Base-by-base conservation (phyloP, 2,113 vertebrate species). In the Tupaia tana region DNA sequence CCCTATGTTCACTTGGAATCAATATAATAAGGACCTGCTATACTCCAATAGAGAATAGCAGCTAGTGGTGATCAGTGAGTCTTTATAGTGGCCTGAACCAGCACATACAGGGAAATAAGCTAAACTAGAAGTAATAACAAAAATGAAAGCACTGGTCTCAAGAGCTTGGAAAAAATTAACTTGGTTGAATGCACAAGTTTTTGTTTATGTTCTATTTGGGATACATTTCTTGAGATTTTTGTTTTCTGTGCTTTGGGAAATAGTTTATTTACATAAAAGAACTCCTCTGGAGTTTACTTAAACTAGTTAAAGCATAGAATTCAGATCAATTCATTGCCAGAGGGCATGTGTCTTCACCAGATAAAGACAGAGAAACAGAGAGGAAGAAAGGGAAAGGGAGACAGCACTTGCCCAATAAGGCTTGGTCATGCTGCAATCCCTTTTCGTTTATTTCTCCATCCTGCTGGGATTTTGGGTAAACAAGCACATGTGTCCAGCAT, bases 201-300 rank as follows among this genome's bases (percentile, higher is more conserved):
- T 87, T 75, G 19, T 67, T 83, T 59, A 58, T 75, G 27, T 71
- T 87, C 34, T 59, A 61, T 77, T 96, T 87, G 80, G 19, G 61
- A 83, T 70, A 91, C 13, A 77, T 89, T 90, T 93, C 29, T 94
- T 92, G 31, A 86, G 9, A 74, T 90, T 91, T 91, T 66, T 84
- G 6, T 92, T 75, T 13, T 92, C 64, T 91, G 93, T 70, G 24
- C 25, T 82, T 75, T 59, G 29, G n/a, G 4, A 89, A 93, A 89
- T 93, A 61, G 2, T 89, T 78, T 91, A 63, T 10, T 58, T 91
- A 58, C 34, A 29, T 91, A 89, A 88, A 86, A 9, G 27, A 95
- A 97, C 83, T 80, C 79, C 18, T 29, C n/a, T 79, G 18, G 43
- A 89, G 24, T 56, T 87, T 7, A 89, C 64, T 66, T 29, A 87